These are phyloP conservation scores for Meteorus cinctellus DNA, from an alignment of 2,888 invertebrate species.

Conservation along the genomic window DNA sequence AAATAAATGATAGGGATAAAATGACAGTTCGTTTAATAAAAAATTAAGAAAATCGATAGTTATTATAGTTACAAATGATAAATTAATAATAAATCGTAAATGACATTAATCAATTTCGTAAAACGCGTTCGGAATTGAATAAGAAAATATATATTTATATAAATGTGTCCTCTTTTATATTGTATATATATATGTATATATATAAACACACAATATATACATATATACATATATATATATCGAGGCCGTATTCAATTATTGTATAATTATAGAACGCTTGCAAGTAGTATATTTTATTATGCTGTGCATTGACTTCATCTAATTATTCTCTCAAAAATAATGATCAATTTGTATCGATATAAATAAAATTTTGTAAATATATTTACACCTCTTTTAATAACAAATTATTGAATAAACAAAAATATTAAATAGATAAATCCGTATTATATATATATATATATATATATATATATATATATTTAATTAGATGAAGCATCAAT, in stretches of 20 bases:
- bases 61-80: background rate
- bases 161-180: background rate
- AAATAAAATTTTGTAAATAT: too few species aligned
- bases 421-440: background rate
- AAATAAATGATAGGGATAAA: background rate
- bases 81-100: constrained; percentile 11
- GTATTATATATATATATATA: background rate
- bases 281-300: constrained; percentile 41
- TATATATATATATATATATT: background rate
- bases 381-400: too few species aligned
- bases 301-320: constrained; percentile 43
- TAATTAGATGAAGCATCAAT: background rate
- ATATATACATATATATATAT: background rate
- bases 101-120: constrained; percentile 7
- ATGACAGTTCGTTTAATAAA: background rate
- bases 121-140: constrained; percentile 4
- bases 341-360: background rate
- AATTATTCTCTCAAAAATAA: constrained; percentile 22
- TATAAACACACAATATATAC: too few species aligned
- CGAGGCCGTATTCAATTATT: constrained; percentile 16
- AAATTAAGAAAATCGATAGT: background rate
- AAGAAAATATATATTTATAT: background rate
- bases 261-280: constrained; percentile 38
- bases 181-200: background rate
- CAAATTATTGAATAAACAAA: background rate